Conservation (phyloP, 2,113 vertebrate genomes). For the Microcebus griseorufus region DNA sequence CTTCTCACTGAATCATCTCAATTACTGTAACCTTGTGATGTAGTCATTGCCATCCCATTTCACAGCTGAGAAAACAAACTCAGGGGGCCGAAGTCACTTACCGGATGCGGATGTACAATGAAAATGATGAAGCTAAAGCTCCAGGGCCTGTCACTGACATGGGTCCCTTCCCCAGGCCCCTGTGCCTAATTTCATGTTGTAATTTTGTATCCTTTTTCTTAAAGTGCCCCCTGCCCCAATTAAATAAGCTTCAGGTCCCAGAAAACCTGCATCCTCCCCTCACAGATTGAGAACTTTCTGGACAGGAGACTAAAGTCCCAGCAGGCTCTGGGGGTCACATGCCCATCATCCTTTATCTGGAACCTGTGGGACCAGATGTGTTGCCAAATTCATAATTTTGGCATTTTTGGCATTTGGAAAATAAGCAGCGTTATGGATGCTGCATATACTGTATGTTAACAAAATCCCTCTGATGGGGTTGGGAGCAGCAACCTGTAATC, state of each 20-base stretch:
- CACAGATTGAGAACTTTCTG: background rate
- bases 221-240: background rate
- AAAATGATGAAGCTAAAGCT: background rate
- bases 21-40: background rate
- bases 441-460: fast-evolving
- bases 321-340: background rate
- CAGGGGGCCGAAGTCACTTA: background rate
- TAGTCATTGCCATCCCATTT: background rate
- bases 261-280: background rate
- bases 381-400: background rate
- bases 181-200: background rate
- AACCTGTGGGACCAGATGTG: background rate
- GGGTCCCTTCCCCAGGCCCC: background rate
- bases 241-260: background rate
- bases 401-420: background rate
- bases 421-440: background rate
- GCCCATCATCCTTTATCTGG: background rate
- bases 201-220: background rate
- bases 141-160: background rate
- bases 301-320: background rate
- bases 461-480: background rate
- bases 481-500: background rate
- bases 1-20: background rate
- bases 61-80: background rate
- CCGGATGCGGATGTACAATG: background rate